Evolutionary conservation across 2,888 invertebrate species (phyloP), one percentile per base, ranked within the genome.

Genomic region (Drosophila picticornis): DNA sequence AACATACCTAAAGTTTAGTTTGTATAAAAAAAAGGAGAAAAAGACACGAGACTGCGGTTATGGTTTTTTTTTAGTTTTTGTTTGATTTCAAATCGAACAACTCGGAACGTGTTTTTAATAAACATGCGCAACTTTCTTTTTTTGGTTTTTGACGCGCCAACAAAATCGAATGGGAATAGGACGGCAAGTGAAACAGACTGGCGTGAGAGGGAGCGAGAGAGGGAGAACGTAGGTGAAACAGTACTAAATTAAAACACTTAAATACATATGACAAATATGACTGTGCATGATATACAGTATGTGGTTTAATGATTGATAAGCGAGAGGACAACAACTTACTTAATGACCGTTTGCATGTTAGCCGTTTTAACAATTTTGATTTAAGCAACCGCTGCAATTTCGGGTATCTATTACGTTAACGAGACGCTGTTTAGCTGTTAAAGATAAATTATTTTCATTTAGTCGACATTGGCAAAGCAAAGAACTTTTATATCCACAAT

Each of bases 341-440:
- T 92, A 77, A 92, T 92, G 63, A 92, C 91, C 64, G 92, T 92
- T 85, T 92, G 93, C 92, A 92, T 93, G 68, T 70, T 90, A 60
- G 66, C 79, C 80, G 80, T 83, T 82, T 72, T 78, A 69, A 75
- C 70, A 77, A 80, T 85, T 67, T 87, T 78, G 75, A 68, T 40
- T 71, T 43, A 61, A 53, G 46, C 48, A 58, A 46, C 27, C 53
- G 68, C 50, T 31, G 69, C 31, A 56, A 70, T 61, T 68, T 48
- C 32, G 48, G 62, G 53, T 69, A 40, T 52, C 34, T 62, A 25
- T 70, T 50, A 66, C 61, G 64, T 70, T 71, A 77, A 72, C 80
- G 68, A 67, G 66, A 57, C 60, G 76, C 65, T 75, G 84, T 32
- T 70, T 46, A 64, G 72, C 85, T 87, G 85, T 77, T 80, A 58